Percentiles rank a stretch among this genome's conserved stretches.
phyloP scores from a whole-genome alignment of 2,113 vertebrate species.

The Callipepla squamata region DNA sequence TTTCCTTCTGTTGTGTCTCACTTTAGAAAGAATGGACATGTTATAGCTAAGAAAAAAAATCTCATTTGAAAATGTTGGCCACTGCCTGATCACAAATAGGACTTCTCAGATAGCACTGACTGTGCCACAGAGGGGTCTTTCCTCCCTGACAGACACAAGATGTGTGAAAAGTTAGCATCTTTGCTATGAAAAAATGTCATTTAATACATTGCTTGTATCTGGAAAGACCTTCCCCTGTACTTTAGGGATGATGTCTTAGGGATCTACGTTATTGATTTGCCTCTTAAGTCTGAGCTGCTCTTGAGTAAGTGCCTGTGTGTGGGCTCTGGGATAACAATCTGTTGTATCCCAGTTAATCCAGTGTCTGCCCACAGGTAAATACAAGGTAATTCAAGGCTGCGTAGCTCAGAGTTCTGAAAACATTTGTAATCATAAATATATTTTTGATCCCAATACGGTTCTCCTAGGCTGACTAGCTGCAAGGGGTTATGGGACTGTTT shows the following conservation, averaged over 20 bases:
- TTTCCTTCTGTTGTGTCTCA: not conserved
- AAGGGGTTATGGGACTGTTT: not conserved
- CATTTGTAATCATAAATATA: not conserved
- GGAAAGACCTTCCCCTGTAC: not conserved
- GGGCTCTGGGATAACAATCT: conserved; percentile 9
- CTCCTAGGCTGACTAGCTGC: not conserved
- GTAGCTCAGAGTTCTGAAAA: conserved; percentile 5
- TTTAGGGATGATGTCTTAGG: not conserved
- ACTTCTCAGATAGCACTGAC: not conserved
- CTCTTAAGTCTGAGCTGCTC: not conserved
- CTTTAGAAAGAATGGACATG: not conserved
- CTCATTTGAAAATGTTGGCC: not conserved
- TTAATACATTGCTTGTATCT: not conserved
- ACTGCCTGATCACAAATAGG: not conserved
- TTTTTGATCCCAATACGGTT: not conserved
- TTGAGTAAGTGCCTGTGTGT: not conserved
- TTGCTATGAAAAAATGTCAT: not conserved
- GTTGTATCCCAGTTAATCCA: conserved; percentile 37
- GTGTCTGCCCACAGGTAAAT: not conserved
- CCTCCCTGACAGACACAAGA: not conserved
- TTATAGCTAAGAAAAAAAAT: not conserved
- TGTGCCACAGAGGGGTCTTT: not conserved
- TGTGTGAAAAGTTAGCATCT: not conserved
- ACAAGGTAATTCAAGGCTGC: not conserved
- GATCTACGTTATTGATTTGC: conserved; percentile 20